Base-by-base conservation (phyloP, 53 echinoderm and acorn worm species). In the Arbacia lixula region DNA sequence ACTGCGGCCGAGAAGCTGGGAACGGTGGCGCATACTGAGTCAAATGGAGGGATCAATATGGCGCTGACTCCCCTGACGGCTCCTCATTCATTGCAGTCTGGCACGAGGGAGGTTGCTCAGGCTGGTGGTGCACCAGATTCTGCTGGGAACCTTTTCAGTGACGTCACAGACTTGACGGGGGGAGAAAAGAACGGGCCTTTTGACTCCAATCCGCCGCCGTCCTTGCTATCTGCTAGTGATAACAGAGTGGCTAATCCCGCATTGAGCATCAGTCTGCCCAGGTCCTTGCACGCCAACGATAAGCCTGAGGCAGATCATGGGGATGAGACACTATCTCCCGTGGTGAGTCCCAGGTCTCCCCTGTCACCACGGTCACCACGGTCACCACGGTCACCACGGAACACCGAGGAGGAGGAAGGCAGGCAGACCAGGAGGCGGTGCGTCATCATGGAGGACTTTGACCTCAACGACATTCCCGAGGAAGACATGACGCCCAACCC, bases 181-280 rank as follows among this genome's bases (percentile, higher is more conserved):
- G n/a, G n/a, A n/a, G 66, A 66, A 66, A 43, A 17, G 25, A 27
- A 36, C 5, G 28, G 43, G 1, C 69, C 43, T 42, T 69, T 43
- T 42, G 69, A 69, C 27, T 25, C 69, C 8, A 43, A 43, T 26
- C 43, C 27, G 5, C 29, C 69, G 28, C n/a, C n/a, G n/a, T n/a
- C n/a, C n/a, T n/a, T n/a, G n/a, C n/a, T n/a, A n/a, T n/a, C n/a
- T n/a, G 43, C 29, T 26, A 69, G 43, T 43, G 69, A 43, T 6
- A 40, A 42, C 25, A 25, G 69, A 42, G 25, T 69, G 46, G 69
- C 43, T 35, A 36, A 29, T 0, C 40, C 69, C 28, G 69, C 41
- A 53, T 74, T 74, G 74, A 74, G 74, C 60, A 77, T 77, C 14
- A 77, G 78, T 40, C 16, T 77, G 17, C 78, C 78, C 12, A 77